phyloP scores from a whole-genome alignment of 2,888 invertebrate species.

The Neuroscelio doddi region DNA sequence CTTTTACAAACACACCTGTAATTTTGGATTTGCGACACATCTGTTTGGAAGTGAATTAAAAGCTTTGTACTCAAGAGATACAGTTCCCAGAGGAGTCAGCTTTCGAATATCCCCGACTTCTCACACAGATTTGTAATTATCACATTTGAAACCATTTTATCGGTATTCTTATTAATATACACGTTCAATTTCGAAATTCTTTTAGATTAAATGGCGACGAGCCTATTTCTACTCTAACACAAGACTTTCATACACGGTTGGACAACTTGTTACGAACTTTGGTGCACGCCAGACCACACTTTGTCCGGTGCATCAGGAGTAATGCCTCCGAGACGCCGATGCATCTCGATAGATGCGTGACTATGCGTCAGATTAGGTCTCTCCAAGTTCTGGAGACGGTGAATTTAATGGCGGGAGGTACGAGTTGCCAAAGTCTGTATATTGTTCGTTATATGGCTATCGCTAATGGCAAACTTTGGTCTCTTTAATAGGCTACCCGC shows the following conservation, averaged over 20 bases:
- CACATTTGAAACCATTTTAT: conserved; percentile 1
- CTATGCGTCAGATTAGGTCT: conserved; percentile 91
- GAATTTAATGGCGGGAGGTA: conserved; percentile 93
- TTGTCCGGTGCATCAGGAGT: conserved; percentile 93
- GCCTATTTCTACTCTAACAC: conserved; percentile 90
- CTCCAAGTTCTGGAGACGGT: conserved; percentile 93
- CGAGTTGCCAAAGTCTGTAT: conserved; percentile 13
- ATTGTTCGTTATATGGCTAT: conserved; percentile 14
- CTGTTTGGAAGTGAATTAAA: conserved; percentile 95
- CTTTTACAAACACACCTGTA: conserved; percentile 93
- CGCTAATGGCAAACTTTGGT: conserved; percentile 15
- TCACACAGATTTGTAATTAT: conserved; percentile 79
- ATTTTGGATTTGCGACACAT: conserved; percentile 97
- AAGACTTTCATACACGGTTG: conserved; percentile 95
- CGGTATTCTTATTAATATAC: background rate
- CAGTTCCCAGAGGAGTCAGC: conserved; percentile 83
- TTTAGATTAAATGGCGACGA: conserved; percentile 84
- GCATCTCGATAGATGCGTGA: conserved; percentile 87
- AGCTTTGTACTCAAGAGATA: conserved; percentile 82
- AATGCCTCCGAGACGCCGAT: conserved; percentile 88
- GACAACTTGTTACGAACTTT: conserved; percentile 93
- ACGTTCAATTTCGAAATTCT: conserved; percentile 24
- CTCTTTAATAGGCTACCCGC: conserved; percentile 82
- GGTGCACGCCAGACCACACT: conserved; percentile 95
- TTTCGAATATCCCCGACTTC: conserved; percentile 94